Conservation (phyloP, 2,113 vertebrate species). For the Centropus bengalensis region DNA sequence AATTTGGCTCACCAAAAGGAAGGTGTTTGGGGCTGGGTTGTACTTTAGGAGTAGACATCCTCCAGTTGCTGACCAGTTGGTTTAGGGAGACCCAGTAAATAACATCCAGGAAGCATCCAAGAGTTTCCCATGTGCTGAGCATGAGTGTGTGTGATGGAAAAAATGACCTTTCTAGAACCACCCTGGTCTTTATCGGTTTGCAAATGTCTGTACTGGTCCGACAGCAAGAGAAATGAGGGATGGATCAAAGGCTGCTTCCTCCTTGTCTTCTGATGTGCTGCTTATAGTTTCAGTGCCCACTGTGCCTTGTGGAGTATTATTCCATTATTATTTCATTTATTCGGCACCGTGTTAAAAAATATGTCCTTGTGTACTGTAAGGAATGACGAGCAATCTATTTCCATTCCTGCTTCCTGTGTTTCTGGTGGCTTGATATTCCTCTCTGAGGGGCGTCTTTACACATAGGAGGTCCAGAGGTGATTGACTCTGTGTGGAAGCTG, state of each 20-base stretch:
- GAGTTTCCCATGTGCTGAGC: background rate
- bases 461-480: background rate
- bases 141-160: rapidly evolving
- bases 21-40: rapidly evolving
- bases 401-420: background rate
- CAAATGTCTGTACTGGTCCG: background rate
- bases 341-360: background rate
- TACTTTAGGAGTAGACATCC: background rate
- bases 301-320: background rate
- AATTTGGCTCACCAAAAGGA: background rate
- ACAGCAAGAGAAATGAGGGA: background rate
- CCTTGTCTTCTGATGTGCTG: background rate
- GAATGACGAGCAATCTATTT: background rate
- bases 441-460: background rate
- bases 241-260: background rate
- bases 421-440: background rate
- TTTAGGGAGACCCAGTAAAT: background rate
- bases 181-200: background rate
- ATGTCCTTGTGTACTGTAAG: background rate
- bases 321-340: no score
- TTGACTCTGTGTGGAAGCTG: background rate
- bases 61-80: background rate
- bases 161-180: background rate
- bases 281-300: background rate
- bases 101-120: background rate